Conservation (phyloP, 2,113 vertebrate genomes). For the Artemisiospiza belli region DNA sequence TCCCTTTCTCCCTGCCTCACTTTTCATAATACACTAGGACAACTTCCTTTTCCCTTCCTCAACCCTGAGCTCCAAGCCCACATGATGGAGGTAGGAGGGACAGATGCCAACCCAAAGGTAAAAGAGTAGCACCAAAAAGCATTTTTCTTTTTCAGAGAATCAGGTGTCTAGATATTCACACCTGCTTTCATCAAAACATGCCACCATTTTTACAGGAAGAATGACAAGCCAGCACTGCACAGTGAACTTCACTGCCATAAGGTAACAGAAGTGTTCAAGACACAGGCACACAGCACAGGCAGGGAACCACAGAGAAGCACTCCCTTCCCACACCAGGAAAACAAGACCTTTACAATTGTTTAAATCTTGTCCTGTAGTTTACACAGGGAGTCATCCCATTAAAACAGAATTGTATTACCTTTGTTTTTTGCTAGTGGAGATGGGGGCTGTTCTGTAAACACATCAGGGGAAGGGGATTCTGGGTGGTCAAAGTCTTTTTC, state of each 20-base stretch:
- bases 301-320: not conserved
- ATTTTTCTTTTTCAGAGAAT: not conserved
- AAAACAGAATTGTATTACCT: conserved; percentile 77
- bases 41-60: not conserved
- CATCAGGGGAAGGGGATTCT: conserved; percentile 79
- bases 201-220: not conserved
- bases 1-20: not conserved
- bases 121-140: not conserved
- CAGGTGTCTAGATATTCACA: not conserved
- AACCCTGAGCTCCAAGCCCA: not conserved
- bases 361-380: not conserved
- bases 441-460: conserved; percentile 85
- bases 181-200: not conserved
- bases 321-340: not conserved
- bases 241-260: not conserved
- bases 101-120: not conserved
- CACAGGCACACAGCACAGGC: not conserved
- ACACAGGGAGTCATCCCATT: not conserved
- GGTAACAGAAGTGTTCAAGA: not conserved
- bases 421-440: conserved; percentile 86
- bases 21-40: not conserved
- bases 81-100: not conserved
- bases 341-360: not conserved
- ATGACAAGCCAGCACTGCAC: not conserved
- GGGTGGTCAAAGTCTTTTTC: conserved; percentile 94